Evolutionary conservation across 2,797 vertebrate species (phyloP).

Genomic region (Sebastes iracundus): DNA sequence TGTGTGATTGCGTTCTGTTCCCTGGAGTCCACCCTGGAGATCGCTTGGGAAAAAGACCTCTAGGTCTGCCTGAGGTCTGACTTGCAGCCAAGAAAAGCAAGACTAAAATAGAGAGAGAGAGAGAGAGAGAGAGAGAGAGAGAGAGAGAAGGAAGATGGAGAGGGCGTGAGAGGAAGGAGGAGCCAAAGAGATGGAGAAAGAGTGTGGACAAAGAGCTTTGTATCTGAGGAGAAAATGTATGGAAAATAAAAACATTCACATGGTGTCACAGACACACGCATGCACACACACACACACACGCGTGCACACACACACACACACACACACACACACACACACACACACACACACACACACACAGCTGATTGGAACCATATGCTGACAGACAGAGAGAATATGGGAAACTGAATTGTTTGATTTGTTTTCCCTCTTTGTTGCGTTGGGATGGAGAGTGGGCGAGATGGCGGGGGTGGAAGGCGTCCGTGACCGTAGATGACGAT

Average conservation of each 20-base stretch:
- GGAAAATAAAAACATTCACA: constrained; percentile 80
- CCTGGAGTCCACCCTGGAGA: constrained; percentile 77
- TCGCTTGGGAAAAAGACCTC: constrained; percentile 96
- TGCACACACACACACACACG: constrained; percentile 42
- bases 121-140: constrained; percentile 31
- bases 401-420: constrained; percentile 81
- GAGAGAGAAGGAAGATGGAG: constrained; percentile 47
- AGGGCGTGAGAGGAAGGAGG: constrained; percentile 76
- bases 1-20: constrained; percentile 57
- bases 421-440: constrained; percentile 70
- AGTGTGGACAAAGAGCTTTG: constrained; percentile 77
- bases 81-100: constrained; percentile 95
- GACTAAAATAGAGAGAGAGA: constrained; percentile 88
- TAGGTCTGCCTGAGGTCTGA: constrained; percentile 91
- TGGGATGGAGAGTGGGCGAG: constrained; percentile 64
- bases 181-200: constrained; percentile 55
- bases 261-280: constrained; percentile 48
- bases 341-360: background rate
- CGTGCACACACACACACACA: constrained; percentile 47
- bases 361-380: constrained; percentile 84
- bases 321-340: constrained; percentile 32
- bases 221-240: constrained; percentile 75
- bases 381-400: constrained; percentile 75
- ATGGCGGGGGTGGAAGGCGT: constrained; percentile 56
- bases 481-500: constrained; percentile 72